Percentiles rank a stretch among this genome's conserved stretches.
Conservation (phyloP, 92 coral and sea anemone species). For the Scolanthus callimorphus region DNA sequence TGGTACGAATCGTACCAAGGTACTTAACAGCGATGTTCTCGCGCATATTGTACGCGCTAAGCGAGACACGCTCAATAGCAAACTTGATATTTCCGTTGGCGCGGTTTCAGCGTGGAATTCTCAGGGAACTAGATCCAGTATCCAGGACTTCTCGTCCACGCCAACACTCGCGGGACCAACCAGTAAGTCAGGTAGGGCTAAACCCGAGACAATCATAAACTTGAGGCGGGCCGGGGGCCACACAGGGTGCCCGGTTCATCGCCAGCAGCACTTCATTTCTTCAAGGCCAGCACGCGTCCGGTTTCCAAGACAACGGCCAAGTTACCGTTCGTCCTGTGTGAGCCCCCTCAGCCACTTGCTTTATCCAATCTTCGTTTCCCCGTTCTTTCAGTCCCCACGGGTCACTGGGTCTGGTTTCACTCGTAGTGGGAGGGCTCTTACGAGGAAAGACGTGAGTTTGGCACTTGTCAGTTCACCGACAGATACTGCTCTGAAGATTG, state of each 20-base stretch:
- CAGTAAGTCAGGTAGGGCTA: slow-evolving; percentile 23
- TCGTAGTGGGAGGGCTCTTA: too few species aligned
- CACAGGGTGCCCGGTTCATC: slow-evolving; percentile 48
- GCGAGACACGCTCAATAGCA: slow-evolving; percentile 33
- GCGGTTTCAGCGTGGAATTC: slow-evolving; percentile 36
- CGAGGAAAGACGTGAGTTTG: too few species aligned
- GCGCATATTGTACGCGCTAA: slow-evolving; percentile 44
- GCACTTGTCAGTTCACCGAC: too few species aligned
- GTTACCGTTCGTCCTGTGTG: slow-evolving; percentile 44
- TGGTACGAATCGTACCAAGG: slow-evolving; percentile 51
- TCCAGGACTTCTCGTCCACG: background rate
- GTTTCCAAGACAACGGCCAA: slow-evolving; percentile 26
- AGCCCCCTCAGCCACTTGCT: slow-evolving; percentile 40
- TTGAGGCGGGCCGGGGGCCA: slow-evolving; percentile 40
- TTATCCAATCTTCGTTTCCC: background rate
- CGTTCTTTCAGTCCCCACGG: too few species aligned
- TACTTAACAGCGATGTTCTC: slow-evolving; percentile 46
- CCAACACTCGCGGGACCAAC: slow-evolving; percentile 12
- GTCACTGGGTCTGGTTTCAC: too few species aligned
- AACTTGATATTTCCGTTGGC: slow-evolving; percentile 52
- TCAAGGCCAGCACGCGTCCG: slow-evolving; percentile 16
- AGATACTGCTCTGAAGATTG: too few species aligned
- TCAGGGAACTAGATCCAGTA: background rate
- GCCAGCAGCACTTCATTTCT: slow-evolving; percentile 14
- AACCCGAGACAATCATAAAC: background rate